phyloP scores from a whole-genome alignment of 2,888 invertebrate species.

The Leucania comma region DNA sequence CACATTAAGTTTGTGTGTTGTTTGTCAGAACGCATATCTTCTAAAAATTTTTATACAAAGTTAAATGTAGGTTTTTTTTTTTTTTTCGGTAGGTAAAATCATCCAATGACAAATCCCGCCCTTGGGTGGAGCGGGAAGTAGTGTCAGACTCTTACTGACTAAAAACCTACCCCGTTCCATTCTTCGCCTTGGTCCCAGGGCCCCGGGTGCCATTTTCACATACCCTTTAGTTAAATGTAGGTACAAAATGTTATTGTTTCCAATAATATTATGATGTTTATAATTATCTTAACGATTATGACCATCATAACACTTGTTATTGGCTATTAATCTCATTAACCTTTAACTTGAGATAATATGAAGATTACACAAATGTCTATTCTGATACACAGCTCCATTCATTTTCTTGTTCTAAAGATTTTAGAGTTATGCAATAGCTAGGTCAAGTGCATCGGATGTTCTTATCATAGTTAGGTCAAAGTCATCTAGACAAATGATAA shows the following conservation, averaged over 20 bases:
- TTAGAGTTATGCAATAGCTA: neutral
- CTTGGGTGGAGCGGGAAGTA: too few relatives aligned
- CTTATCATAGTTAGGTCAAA: conserved; percentile 14
- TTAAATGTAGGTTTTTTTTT: conserved; percentile 13
- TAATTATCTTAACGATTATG: conserved; percentile 40
- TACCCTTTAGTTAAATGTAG: conserved; percentile 20
- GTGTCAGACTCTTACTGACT: too few relatives aligned
- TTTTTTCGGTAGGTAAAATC: too few relatives aligned
- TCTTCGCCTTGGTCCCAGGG: too few relatives aligned
- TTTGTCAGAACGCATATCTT: neutral
- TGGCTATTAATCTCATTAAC: conserved; percentile 41
- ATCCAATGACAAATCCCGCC: too few relatives aligned
- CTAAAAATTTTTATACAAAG: neutral
- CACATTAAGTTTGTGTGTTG: neutral
- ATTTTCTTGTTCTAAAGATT: conserved; percentile 38
- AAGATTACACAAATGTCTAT: conserved; percentile 26
- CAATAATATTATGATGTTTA: conserved; percentile 33
- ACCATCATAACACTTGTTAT: conserved; percentile 23
- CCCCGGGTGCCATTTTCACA: too few relatives aligned
- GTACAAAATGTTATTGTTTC: neutral
- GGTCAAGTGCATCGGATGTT: conserved; percentile 33
- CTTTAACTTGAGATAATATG: conserved; percentile 39
- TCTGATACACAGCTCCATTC: conserved; percentile 26
- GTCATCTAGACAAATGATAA: conserved; percentile 22
- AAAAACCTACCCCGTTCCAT: too few relatives aligned